These are phyloP conservation scores for Luidia sarsii DNA, from an alignment of 53 echinoderm and acorn worm genomes.

Conservation along the genomic window DNA sequence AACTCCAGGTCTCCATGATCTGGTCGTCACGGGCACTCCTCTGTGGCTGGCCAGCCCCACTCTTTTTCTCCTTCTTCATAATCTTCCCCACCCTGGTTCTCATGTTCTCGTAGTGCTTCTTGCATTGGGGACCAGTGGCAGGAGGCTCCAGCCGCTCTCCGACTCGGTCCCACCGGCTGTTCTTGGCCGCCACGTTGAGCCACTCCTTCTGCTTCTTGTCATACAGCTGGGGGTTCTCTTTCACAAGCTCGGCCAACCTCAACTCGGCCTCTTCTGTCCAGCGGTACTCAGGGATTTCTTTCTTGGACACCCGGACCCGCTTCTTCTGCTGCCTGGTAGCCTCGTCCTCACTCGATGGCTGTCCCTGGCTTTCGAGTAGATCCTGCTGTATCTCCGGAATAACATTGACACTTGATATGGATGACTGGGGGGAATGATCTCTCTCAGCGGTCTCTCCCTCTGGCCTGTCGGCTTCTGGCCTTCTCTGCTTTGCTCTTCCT, in stretches of 20 bases:
- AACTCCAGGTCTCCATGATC: conserved; percentile 15
- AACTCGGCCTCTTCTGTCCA: too few relatives aligned
- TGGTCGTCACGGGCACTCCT: conserved; percentile 56
- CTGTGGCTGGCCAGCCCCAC: conserved; percentile 57
- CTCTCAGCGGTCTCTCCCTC: conserved; percentile 58
- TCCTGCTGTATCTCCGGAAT: conserved; percentile 13
- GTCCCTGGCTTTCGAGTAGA: too few relatives aligned
- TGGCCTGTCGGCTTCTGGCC: conserved; percentile 57
- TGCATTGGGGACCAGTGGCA: too few relatives aligned
- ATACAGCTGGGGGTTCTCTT: background rate
- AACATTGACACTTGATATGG: conserved; percentile 64
- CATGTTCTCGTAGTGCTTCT: too few relatives aligned
- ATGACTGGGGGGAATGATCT: conserved; percentile 57
- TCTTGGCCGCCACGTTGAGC: conserved; percentile 44
- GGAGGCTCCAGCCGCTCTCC: too few relatives aligned
- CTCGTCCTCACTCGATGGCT: too few relatives aligned
- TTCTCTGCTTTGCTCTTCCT: conserved; percentile 1
- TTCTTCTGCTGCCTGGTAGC: too few relatives aligned
- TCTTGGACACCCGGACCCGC: too few relatives aligned
- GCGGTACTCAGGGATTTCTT: too few relatives aligned
- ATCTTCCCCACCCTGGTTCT: too few relatives aligned
- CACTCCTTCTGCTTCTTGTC: conserved; percentile 18
- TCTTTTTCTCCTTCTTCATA: conserved; percentile 13
- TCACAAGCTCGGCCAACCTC: too few relatives aligned
- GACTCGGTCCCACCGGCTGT: conserved; percentile 47